phyloP scores from a whole-genome alignment of 2,888 invertebrate genomes.

The Erebia palarica region DNA sequence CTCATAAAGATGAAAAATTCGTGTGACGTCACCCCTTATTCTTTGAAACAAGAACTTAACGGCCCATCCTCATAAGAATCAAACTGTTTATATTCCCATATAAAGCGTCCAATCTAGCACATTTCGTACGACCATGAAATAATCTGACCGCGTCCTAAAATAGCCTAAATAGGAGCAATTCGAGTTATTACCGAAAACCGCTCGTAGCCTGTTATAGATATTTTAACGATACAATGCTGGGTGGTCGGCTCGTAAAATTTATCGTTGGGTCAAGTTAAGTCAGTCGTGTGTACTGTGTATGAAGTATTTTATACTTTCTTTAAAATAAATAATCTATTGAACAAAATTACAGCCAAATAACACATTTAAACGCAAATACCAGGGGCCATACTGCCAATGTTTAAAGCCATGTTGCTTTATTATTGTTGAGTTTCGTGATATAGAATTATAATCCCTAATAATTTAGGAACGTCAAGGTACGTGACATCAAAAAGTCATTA shows the following conservation, averaged over 20 bases:
- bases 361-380: background rate
- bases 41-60: background rate
- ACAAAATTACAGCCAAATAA: background rate
- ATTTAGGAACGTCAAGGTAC: no score
- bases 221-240: constrained; percentile 48
- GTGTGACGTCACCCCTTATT: no score
- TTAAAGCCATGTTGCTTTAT: no score
- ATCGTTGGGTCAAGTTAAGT: constrained; percentile 41
- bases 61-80: background rate
- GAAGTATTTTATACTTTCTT: constrained; percentile 4
- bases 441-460: no score
- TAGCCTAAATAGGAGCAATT: constrained; percentile 39
- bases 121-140: constrained; percentile 24
- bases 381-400: no score
- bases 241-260: constrained; percentile 48
- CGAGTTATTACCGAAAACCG: constrained; percentile 46
- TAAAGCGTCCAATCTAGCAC: background rate
- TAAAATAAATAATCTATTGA: background rate
- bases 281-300: constrained; percentile 30
- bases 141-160: constrained; percentile 30
- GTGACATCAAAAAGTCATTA: no score
- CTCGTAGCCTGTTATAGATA: constrained; percentile 46
- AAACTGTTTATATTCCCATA: constrained; percentile 3
- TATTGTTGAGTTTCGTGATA: no score
- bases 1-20: no score